Evolutionary conservation across 2,113 vertebrate genomes (phyloP).

Genomic region (Aphelocoma coerulescens): DNA sequence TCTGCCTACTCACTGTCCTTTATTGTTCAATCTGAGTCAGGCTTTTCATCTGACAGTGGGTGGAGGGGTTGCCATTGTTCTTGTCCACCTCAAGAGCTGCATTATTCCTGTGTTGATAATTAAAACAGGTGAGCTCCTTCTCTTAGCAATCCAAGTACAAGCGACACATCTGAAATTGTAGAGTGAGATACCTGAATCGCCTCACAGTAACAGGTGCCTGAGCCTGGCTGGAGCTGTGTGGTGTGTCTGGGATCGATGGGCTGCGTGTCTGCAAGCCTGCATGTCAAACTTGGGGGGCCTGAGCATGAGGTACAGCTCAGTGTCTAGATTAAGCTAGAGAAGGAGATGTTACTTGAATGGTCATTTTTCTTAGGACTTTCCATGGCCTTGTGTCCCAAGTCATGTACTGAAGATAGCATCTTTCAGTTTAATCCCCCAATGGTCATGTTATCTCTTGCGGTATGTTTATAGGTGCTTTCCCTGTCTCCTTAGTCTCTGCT

Average conservation of each 20-base stretch:
- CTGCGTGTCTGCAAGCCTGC: neutral
- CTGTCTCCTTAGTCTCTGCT: neutral
- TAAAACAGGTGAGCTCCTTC: neutral
- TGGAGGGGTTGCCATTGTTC: neutral
- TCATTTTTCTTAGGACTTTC: neutral
- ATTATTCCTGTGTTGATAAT: neutral
- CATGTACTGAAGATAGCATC: neutral
- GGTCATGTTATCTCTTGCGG: accelerated
- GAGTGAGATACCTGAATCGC: neutral
- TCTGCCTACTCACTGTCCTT: neutral
- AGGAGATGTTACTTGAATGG: neutral
- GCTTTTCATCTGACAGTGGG: neutral
- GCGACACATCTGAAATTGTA: neutral
- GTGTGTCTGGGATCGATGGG: neutral
- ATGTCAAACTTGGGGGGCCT: neutral
- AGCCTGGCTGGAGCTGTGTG: neutral
- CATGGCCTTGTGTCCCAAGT: neutral
- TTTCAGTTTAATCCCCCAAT: neutral
- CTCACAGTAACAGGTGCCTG: neutral
- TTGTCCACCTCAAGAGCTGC: neutral
- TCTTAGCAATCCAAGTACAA: neutral
- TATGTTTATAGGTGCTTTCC: neutral
- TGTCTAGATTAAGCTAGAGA: neutral
- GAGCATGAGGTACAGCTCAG: accelerated
- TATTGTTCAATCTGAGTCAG: neutral